Base-by-base conservation (phyloP, 1,140 invertebrate species). In the Yoshiicerus persimilis region DNA sequence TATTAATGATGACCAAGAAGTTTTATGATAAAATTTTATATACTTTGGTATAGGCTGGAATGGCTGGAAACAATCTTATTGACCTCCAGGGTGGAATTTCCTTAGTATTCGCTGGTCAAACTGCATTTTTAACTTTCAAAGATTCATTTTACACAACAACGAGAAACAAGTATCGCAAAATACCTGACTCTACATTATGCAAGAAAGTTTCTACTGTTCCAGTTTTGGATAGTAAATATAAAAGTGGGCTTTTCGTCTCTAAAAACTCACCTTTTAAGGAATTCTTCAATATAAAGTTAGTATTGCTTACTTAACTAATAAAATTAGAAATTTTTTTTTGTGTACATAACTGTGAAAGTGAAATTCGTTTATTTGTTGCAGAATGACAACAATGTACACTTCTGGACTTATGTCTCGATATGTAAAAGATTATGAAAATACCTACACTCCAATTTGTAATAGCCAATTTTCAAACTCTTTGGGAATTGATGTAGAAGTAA, bases 261-360 rank as follows among this genome's bases (percentile, higher is more conserved):
- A 88, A 88, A 62, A 84, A 84, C 23, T 88, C 88, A 3, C 84
- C 75, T 38, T 88, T 66, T 38, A 88, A 86, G 47, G 88, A 88
- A 86, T 32, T 56, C 16, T 88, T 88, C 41, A 88, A 86, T 13
- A 38, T 64, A 2, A 88, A 85, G 87, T 88, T 23, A 27, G 70
- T 36, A 34, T 32, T 25, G 2, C n/a, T 75, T 11, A 3, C 13
- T 11, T 10, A 64, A 16, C 11, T 62, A n/a, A n/a, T 62, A 36
- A 9, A 70, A 84, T 10, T 1, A 39, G 2, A 39, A 56, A 84
- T 16, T 27, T 47, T 10, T 47, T 84, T 41, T 4, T 2, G 41
- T 23, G 39, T 38, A 38, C 2, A 16, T 75, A 27, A 32, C 39
- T 77, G 10, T 77, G 20, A 32, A n/a, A n/a, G n/a, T n/a, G n/a